phyloP scores from a whole-genome alignment of 2,797 vertebrate species.

The Sitta carolinensis region DNA sequence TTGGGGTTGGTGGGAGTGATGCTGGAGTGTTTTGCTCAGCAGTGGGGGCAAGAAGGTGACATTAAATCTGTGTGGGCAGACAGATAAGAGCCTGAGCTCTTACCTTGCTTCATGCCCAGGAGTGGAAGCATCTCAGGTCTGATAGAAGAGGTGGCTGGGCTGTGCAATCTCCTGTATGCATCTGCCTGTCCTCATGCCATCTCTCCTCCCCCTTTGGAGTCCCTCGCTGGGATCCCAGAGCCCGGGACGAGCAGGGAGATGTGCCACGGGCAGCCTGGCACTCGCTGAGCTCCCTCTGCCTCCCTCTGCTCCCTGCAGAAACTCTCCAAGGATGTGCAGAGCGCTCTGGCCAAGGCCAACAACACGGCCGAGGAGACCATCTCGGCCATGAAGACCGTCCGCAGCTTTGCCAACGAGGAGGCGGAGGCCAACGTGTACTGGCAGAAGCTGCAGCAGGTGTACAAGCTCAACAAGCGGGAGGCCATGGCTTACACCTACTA shows the following conservation, averaged over 20 bases:
- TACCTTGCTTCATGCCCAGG: background rate
- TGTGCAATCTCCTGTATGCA: accelerated
- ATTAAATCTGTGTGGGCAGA: background rate
- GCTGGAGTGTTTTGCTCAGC: background rate
- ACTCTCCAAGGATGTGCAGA: slow-evolving; percentile 92
- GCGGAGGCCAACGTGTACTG: slow-evolving; percentile 84
- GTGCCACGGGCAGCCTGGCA: accelerated
- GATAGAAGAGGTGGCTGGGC: background rate
- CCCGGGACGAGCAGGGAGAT: accelerated
- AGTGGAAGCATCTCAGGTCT: background rate
- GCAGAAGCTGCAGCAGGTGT: slow-evolving; percentile 85
- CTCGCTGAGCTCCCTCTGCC: background rate
- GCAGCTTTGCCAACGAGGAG: slow-evolving; percentile 91
- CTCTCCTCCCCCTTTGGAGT: background rate
- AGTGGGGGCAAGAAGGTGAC: background rate
- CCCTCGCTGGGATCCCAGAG: background rate
- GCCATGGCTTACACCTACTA: slow-evolving; percentile 90
- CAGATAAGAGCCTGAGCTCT: background rate
- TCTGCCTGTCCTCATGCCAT: background rate
- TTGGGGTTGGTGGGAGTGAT: background rate
- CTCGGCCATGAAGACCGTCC: slow-evolving; percentile 91
- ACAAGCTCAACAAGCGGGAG: slow-evolving; percentile 88
- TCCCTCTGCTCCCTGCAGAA: slow-evolving; percentile 71
- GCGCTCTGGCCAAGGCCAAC: slow-evolving; percentile 89
- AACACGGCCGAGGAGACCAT: slow-evolving; percentile 94